Evolutionary conservation across 2,113 vertebrate species (phyloP), one percentile per base, ranked within the genome.

Genomic region (Aegotheles bennettii): DNA sequence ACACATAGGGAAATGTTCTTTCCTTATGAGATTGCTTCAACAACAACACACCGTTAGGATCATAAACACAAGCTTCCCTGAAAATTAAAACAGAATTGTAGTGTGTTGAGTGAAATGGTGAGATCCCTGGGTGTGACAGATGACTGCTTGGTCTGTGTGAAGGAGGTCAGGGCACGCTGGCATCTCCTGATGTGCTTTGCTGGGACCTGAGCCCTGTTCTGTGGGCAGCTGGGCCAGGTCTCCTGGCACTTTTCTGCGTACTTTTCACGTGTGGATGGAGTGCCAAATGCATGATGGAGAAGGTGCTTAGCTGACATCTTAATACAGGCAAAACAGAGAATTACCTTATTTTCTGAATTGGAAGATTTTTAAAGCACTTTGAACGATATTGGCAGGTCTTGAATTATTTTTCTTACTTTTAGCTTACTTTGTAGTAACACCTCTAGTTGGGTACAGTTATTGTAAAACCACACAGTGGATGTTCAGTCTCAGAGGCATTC

Each of bases 91-190:
- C 36, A 16, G 25, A 73, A 38, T 4, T 29, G 31, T 20, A 18
- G 42, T 64, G 82, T 28, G 6, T 8, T 3, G 51, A 16, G 53
- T 36, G 79, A 43, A 54, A 36, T 11, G 6, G 53, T 26, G 78
- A n/a, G 35, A 29, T 61, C 61, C 1, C 0, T 6, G 33, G 36
- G 16, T 33, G 40, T 45, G 64, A 67, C 24, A 43, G 51, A 11
- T 24, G 4, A 63, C 7, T 0, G 63, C 54, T 51, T 2, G 0
- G 28, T 6, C 23, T 18, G 13, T 7, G 1, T 31, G 56, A 8
- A 6, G 7, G 3, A 13, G 47, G 38, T 5, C 4, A 33, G 68
- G 69, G 36, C 14, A 0, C 20, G 38, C 8, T 21, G 2, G 3
- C 16, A 40, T 21, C 42, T 38, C 35, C 25, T 4, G 25, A 2